Evolutionary conservation across 2,888 invertebrate species (phyloP).

Genomic region (Cenopis cana): DNA sequence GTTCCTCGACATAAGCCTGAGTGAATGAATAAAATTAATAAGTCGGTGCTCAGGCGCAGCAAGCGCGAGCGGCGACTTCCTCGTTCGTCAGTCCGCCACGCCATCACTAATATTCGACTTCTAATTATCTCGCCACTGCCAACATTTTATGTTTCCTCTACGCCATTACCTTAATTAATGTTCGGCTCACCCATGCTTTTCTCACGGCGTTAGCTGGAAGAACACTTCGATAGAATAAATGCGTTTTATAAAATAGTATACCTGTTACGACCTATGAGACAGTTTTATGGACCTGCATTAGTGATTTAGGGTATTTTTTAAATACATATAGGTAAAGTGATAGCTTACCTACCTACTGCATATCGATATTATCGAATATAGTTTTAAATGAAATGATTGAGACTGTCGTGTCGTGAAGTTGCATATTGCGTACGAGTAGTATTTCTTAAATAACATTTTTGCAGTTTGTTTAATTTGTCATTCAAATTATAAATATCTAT

Average conservation of each 20-base stretch:
- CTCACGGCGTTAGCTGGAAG: conserved; percentile 74
- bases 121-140: conserved; percentile 75
- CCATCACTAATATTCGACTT: conserved; percentile 70
- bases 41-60: conserved; percentile 3
- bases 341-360: not conserved
- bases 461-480: not conserved
- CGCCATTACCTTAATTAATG: conserved; percentile 81
- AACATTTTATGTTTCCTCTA: conserved; percentile 78
- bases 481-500: conserved; percentile 6
- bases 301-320: conserved; percentile 19
- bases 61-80: conserved; percentile 33
- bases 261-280: conserved; percentile 12
- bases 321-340: not conserved
- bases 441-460: too few species aligned
- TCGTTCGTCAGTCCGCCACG: conserved; percentile 28
- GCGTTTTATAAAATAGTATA: conserved; percentile 23
- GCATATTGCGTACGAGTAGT: too few species aligned
- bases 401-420: too few species aligned
- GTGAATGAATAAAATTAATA: not conserved
- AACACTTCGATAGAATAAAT: conserved; percentile 38
- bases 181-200: conserved; percentile 70
- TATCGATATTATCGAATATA: not conserved
- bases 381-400: not conserved
- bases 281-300: conserved; percentile 23
- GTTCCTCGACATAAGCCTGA: not conserved